These are phyloP conservation scores for Enoplosus armatus DNA, from an alignment of 2,797 vertebrate genomes.

Conservation along the genomic window DNA sequence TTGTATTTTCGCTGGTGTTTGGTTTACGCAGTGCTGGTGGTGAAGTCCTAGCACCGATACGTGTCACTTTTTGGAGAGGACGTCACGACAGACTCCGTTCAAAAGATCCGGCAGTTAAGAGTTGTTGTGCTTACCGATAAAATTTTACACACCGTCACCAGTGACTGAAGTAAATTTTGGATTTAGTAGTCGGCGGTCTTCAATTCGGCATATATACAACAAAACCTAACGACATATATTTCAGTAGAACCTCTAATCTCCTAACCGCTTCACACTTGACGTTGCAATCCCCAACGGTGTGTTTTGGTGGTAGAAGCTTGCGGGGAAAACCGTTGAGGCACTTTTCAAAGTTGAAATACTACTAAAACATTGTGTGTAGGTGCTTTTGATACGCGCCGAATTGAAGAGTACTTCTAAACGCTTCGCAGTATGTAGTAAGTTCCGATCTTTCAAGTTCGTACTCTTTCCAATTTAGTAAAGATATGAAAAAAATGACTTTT, in stretches of 20 bases:
- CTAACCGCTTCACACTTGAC: neutral
- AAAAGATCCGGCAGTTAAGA: neutral
- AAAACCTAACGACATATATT: accelerated
- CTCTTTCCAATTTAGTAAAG: accelerated
- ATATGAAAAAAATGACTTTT: neutral
- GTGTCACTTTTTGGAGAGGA: constrained; percentile 70
- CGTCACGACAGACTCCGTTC: constrained; percentile 62
- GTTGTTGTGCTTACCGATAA: accelerated
- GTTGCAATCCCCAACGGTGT: neutral
- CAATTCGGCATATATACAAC: constrained; percentile 42
- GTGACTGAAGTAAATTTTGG: accelerated
- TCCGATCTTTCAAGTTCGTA: accelerated
- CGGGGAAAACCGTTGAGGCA: neutral
- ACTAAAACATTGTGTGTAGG: accelerated
- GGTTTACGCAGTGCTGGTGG: constrained; percentile 37
- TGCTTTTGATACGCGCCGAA: neutral
- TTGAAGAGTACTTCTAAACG: accelerated
- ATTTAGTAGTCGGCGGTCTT: accelerated
- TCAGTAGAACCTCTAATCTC: neutral
- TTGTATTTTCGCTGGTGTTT: constrained; percentile 35
- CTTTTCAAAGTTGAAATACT: constrained; percentile 40
- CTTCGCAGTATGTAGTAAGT: accelerated
- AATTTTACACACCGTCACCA: accelerated
- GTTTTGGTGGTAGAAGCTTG: neutral
- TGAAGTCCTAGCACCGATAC: constrained; percentile 55